Base-by-base conservation (phyloP, 2,113 vertebrate genomes). In the Oryzias javanicus region DNA sequence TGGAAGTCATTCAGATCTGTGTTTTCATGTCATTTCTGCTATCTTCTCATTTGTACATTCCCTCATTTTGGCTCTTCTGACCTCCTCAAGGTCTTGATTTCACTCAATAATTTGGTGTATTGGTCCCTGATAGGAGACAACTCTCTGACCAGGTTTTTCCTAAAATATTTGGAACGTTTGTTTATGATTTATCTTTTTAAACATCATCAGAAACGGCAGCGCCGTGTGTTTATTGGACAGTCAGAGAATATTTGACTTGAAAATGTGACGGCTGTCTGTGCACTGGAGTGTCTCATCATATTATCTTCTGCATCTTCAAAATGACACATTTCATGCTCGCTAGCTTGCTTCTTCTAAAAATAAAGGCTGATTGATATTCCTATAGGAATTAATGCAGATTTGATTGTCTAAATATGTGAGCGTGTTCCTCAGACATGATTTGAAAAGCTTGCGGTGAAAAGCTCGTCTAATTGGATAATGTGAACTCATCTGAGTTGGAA, bases 121-220 rank as follows among this genome's bases (percentile, higher is more conserved):
- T 71, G 81, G 87, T 86, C 87, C 83, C 88, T 90, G 80, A 86
- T 74, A 83, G 60, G 54, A 76, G 63, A 76, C 49, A 16, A 70
- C 62, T 69, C 70, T 79, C 68, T 70, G 78, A 80, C 81, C 76
- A 60, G 76, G 62, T 70, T 66, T 58, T 60, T 72, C 63, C 64
- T 22, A 22, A 76, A 75, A 79, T 82, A 73, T 76, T 77, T 75
- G 69, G 69, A 65, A 62, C 52, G 71, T 76, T 71, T 85, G 72
- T 79, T 55, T 64, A 65, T 76, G 61, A 81, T 81, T 75, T 64
- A 50, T 78, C 42, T 59, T 55, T 44, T 6, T 55, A 45, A 42
- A 45, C 49, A 66, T 63, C 52, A 61, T 56, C 40, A 45, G 10
- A 46, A 56, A 61, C 35, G 7, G 2, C 6, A 0, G 42, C 42